Evolutionary conservation across 2,797 vertebrate species (phyloP), one percentile per base, ranked within the genome.

Genomic region (Anguilla marmorata): DNA sequence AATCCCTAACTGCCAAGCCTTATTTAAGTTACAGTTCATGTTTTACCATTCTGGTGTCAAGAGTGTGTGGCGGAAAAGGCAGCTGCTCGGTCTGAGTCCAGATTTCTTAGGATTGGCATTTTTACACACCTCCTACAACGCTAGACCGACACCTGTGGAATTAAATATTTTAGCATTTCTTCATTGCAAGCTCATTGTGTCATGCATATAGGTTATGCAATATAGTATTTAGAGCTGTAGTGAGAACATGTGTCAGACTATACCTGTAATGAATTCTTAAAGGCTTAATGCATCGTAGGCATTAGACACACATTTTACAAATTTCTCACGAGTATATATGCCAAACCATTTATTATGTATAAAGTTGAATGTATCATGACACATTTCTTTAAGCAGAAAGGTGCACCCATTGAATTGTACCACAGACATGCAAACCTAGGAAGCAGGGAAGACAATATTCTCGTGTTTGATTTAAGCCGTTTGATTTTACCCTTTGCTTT

Each of bases 321-420:
- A 19, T 76, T 76, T 76, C 69, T 76, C 74, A 76, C 33, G 37
- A 76, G 74, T 16, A 76, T 11, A 19, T 33, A 72, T 41, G 24
- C 56, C 14, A 27, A 69, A 72, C 19, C 66, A 52, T 74, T 30
- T 85, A 45, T 37, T 21, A 19, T 85, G n/a, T 54, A 84, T 87
- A 89, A 85, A 56, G 24, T 33, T 3, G 3, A 19, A 37, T 79
- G 33, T 60, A 11, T 0, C 21, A 84, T 90, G 37, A 88, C 30
- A 63, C 45, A 3, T 60, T 58, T 37, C 56, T 56, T 1, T 60
- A 16, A 60, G 27, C 54, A 33, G 84, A 30, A 33, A 12, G 14
- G 33, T 41, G 16, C 12, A 19, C 27, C 33, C 30, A 19, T 37
- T 79, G 33, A 19, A 79, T 74, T 74, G 30, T 33, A 4, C 14